Percentiles rank a stretch among this genome's conserved stretches.
Conservation (phyloP, 2,113 vertebrate species). For the Oenanthe melanoleuca region DNA sequence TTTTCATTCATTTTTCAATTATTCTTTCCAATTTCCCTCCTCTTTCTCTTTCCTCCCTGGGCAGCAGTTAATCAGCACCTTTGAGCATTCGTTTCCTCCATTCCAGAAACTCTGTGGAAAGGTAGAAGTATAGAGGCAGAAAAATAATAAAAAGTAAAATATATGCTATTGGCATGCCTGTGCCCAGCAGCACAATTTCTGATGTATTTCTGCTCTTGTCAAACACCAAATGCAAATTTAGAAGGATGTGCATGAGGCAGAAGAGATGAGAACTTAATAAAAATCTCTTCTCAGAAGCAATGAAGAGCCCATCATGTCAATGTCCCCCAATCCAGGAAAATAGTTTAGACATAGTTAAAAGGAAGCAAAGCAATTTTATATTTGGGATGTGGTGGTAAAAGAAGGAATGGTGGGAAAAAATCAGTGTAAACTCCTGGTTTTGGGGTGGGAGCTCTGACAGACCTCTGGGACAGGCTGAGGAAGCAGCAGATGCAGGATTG, state of each 20-base stretch:
- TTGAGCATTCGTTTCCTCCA: neutral
- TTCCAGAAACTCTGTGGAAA: neutral
- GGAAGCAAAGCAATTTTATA: neutral
- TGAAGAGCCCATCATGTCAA: neutral
- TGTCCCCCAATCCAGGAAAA: neutral
- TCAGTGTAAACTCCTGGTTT: neutral
- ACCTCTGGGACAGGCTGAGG: neutral
- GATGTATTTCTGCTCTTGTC: conserved; percentile 16
- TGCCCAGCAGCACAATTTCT: conserved; percentile 11
- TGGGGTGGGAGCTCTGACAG: neutral
- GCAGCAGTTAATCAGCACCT: conserved; percentile 37
- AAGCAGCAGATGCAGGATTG: neutral
- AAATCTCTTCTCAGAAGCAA: conserved; percentile 20
- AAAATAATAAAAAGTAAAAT: conserved; percentile 38
- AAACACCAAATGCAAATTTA: conserved; percentile 52
- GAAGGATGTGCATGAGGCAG: neutral
- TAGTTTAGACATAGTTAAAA: neutral
- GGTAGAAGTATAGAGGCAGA: neutral
- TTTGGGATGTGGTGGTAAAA: neutral
- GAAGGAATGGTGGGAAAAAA: neutral
- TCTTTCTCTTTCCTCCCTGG: neutral
- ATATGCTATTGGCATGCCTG: neutral
- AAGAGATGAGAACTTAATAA: conserved; percentile 35
- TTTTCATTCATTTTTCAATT: conserved; percentile 5
- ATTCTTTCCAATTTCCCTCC: neutral